A percentile compares a stretch with the other conserved stretches of the same genome.
Conservation (phyloP, 2,797 vertebrate species). For the Varecia variegata region DNA sequence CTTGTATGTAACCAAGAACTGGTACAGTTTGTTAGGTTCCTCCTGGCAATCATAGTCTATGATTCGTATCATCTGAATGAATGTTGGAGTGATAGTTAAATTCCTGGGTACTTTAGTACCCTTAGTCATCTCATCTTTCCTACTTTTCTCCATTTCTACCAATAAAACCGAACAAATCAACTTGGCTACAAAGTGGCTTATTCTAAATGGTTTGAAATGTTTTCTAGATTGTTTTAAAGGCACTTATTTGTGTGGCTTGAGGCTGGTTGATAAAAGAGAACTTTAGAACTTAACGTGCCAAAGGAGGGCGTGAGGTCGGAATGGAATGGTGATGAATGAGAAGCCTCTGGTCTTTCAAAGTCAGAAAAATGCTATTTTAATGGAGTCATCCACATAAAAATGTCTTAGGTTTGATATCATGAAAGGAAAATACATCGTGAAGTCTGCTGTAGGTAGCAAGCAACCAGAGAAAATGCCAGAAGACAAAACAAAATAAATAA, state of each 20-base stretch:
- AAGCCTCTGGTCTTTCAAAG: not conserved
- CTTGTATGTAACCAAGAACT: not conserved
- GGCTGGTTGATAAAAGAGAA: not conserved
- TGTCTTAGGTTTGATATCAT: conserved; percentile 19
- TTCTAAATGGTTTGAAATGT: not conserved
- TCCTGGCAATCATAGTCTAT: not conserved
- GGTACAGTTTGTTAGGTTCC: not conserved
- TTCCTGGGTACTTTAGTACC: not conserved
- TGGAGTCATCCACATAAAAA: not conserved
- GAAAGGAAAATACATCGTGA: not conserved
- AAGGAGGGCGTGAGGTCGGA: not conserved
- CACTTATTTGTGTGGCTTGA: not conserved
- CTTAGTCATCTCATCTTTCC: not conserved
- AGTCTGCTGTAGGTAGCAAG: not conserved
- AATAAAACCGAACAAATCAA: not conserved
- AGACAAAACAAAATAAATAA: conserved; percentile 24
- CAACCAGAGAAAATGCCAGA: not conserved
- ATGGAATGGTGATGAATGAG: not conserved
- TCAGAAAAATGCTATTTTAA: conserved; percentile 31
- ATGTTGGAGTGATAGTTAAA: not conserved
- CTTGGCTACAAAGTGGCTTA: not conserved
- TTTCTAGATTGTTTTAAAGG: not conserved
- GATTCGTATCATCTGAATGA: not conserved
- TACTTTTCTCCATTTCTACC: not conserved
- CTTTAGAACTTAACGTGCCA: not conserved